Conservation (phyloP, 2,113 vertebrate species). For the Gavialis gangeticus region DNA sequence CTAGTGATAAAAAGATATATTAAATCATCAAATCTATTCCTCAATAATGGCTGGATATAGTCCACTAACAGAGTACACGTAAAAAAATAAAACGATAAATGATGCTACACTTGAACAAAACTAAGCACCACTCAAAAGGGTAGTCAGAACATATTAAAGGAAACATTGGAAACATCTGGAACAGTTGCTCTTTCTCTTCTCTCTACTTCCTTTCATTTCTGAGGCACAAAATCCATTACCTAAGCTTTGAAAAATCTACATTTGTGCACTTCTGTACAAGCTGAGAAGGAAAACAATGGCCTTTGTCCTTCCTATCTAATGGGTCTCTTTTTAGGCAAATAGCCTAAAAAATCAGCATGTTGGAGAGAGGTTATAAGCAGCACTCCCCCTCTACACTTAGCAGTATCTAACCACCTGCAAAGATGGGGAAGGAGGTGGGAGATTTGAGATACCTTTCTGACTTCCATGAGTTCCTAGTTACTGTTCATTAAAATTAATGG, state of each 20-base stretch:
- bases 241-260: background rate
- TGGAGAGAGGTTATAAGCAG: conserved; percentile 3
- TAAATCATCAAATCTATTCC: background rate
- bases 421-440: conserved; percentile 21
- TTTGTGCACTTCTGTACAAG: background rate
- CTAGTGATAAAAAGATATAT: background rate
- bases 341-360: conserved; percentile 24
- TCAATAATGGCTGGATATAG: background rate
- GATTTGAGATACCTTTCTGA: conserved; percentile 39
- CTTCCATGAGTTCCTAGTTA: conserved; percentile 32
- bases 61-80: background rate
- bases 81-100: background rate
- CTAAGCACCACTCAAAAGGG: background rate
- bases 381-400: background rate
- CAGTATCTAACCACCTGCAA: background rate
- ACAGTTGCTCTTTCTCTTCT: background rate
- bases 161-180: background rate
- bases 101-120: background rate
- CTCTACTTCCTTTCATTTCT: background rate
- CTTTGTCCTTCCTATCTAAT: background rate
- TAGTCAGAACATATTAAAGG: background rate
- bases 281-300: background rate
- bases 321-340: conserved; percentile 7
- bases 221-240: background rate
- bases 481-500: conserved; percentile 74